Evolutionary conservation across 1,140 invertebrate genomes (phyloP).

Genomic region (Lasioglossum albipes): DNA sequence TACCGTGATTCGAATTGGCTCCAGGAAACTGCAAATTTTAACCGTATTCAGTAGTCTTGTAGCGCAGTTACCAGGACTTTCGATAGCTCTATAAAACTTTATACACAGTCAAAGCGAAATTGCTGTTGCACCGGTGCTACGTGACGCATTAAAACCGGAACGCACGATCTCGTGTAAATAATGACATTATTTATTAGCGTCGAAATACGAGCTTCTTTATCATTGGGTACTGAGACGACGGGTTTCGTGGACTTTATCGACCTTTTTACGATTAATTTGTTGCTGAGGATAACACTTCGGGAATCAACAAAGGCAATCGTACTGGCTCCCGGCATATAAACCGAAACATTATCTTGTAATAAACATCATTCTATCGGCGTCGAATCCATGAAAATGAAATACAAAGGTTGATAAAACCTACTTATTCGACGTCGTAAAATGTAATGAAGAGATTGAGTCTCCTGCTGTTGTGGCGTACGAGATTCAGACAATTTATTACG

Average conservation of each 20-base stretch:
- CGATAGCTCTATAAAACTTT: conserved; percentile 28
- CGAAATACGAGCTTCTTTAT: not conserved
- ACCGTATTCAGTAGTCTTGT: not conserved
- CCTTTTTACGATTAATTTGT: not conserved
- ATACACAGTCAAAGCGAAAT: conserved; percentile 11
- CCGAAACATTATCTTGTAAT: too few species aligned
- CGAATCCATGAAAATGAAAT: too few species aligned
- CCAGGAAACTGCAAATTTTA: not conserved
- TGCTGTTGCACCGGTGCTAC: not conserved
- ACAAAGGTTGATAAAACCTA: too few species aligned
- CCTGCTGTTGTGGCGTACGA: too few species aligned
- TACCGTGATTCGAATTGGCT: not conserved
- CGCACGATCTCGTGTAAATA: not conserved
- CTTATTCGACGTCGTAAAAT: too few species aligned
- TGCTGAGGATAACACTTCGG: not conserved
- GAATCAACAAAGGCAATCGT: not conserved
- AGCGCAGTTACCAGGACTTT: not conserved
- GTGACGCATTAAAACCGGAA: not conserved
- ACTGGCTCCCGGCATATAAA: not conserved
- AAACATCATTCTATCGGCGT: too few species aligned
- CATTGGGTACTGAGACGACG: not conserved
- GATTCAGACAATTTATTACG: too few species aligned
- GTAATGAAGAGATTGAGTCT: too few species aligned
- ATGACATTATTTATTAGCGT: conserved; percentile 3
- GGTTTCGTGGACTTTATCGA: not conserved